phyloP scores from a whole-genome alignment of 1,140 invertebrate genomes.

The Drosophila kurseongensis region DNA sequence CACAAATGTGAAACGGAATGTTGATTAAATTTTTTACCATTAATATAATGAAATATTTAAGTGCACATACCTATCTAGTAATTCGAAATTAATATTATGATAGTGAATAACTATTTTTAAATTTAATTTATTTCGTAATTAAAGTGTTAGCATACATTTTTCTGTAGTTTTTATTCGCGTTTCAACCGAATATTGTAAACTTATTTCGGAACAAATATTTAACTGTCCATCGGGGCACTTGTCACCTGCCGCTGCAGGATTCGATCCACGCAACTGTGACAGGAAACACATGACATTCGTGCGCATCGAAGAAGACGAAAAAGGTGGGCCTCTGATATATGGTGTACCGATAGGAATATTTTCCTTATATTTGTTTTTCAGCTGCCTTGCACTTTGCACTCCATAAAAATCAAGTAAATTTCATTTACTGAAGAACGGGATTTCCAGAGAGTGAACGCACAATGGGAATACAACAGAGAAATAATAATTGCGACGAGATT shows the following conservation, averaged over 20 bases:
- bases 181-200: conserved; percentile 9
- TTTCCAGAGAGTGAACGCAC: conserved; percentile 25
- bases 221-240: conserved; percentile 16
- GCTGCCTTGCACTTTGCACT: conserved; percentile 42
- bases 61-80: too few relatives aligned
- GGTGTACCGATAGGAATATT: conserved; percentile 2
- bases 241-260: conserved; percentile 23
- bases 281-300: conserved; percentile 70
- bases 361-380: conserved; percentile 18
- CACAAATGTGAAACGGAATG: too few relatives aligned
- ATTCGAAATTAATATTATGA: too few relatives aligned
- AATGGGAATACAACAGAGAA: conserved; percentile 33
- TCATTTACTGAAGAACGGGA: conserved; percentile 56
- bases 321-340: conserved; percentile 5
- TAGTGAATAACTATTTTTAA: too few relatives aligned
- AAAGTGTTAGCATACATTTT: background rate
- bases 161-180: background rate
- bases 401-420: conserved; percentile 74
- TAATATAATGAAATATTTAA: background rate
- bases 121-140: background rate
- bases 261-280: conserved; percentile 20
- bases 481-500: conserved; percentile 75
- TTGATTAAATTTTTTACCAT: background rate
- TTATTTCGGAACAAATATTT: conserved; percentile 40
- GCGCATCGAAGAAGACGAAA: conserved; percentile 31